phyloP scores from a whole-genome alignment of 1,140 invertebrate species.

The Diorhabda elongata region DNA sequence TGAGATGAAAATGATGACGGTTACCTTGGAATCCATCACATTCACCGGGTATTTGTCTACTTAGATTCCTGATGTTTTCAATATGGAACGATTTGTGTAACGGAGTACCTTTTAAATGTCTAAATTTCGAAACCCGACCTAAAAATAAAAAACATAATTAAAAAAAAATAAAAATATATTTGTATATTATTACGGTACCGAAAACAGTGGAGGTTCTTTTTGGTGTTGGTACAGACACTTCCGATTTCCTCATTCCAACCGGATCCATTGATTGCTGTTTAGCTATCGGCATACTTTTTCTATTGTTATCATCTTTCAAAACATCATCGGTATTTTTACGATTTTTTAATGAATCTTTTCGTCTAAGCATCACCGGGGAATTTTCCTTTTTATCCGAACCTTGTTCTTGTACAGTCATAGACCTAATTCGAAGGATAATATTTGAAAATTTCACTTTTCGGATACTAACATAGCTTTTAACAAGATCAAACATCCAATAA shows the following conservation, averaged over 20 bases:
- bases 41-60: conserved; percentile 86
- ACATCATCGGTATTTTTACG: conserved; percentile 46
- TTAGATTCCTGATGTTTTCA: conserved; percentile 87
- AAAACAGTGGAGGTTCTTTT: conserved; percentile 84
- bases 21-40: conserved; percentile 88
- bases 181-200: conserved; percentile 49
- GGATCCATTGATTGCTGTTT: conserved; percentile 54
- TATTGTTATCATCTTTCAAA: conserved; percentile 53
- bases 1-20: conserved; percentile 4
- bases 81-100: conserved; percentile 87
- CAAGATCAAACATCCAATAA: not conserved
- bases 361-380: conserved; percentile 66
- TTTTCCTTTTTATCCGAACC: conserved; percentile 59
- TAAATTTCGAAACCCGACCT: conserved; percentile 89
- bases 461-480: conserved; percentile 26
- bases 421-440: conserved; percentile 20
- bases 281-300: conserved; percentile 52
- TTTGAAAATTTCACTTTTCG: not conserved
- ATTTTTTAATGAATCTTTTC: conserved; percentile 46
- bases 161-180: conserved; percentile 23
- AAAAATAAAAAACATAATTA: conserved; percentile 32
- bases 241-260: conserved; percentile 40
- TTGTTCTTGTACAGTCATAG: conserved; percentile 52
- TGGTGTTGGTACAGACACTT: conserved; percentile 53
- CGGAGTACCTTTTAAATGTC: conserved; percentile 85